Conservation (phyloP, 2,113 vertebrate species). For the Etheostoma spectabile region DNA sequence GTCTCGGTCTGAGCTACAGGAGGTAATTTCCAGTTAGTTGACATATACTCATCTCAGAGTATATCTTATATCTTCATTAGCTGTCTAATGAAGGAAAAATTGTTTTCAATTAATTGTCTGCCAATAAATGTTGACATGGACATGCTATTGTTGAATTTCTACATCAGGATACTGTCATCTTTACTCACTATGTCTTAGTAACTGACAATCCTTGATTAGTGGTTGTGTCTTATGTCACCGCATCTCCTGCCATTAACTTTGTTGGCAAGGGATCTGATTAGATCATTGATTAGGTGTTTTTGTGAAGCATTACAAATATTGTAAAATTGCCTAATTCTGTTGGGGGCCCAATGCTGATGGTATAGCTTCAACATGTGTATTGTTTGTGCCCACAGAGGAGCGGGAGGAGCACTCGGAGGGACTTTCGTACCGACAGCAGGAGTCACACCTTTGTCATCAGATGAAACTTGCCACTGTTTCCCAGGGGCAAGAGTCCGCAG, state of each 20-base stretch:
- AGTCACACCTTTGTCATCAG: conserved; percentile 88
- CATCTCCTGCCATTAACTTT: background rate
- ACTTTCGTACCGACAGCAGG: conserved; percentile 86
- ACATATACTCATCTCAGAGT: background rate
- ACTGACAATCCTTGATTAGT: background rate
- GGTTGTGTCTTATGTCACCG: background rate
- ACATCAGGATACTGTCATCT: background rate
- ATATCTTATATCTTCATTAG: no score
- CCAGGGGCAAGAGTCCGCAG: conserved; percentile 77
- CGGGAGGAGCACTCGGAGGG: conserved; percentile 85
- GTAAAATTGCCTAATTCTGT: background rate
- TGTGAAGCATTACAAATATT: background rate
- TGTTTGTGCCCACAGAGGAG: conserved; percentile 79
- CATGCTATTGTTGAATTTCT: background rate
- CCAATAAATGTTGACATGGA: background rate
- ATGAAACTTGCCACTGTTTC: conserved; percentile 88
- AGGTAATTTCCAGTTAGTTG: background rate
- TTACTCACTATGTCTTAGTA: background rate
- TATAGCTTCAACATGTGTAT: background rate
- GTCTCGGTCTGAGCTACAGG: conserved; percentile 23
- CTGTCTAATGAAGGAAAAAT: background rate
- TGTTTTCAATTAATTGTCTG: background rate
- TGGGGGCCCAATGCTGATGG: background rate
- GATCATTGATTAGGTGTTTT: background rate
- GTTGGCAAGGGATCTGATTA: background rate